These are phyloP conservation scores for Platycercus adscitus DNA, from an alignment of 2,113 vertebrate species.

Conservation along the genomic window DNA sequence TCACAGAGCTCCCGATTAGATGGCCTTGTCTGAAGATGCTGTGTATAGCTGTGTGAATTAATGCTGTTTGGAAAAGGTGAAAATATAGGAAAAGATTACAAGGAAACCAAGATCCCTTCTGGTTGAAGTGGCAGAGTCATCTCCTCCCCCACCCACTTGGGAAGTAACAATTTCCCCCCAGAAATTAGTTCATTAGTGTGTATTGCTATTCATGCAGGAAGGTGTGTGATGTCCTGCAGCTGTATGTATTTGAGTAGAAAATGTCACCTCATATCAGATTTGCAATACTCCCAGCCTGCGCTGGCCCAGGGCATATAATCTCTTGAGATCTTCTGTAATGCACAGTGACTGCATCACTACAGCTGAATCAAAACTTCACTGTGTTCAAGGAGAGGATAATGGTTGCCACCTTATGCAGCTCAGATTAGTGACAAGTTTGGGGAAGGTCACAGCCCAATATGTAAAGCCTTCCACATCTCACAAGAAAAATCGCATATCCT, in stretches of 20 bases:
- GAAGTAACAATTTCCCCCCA: not conserved
- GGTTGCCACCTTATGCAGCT: not conserved
- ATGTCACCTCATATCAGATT: constrained; percentile 54
- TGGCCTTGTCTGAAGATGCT: not conserved
- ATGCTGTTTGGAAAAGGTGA: not conserved
- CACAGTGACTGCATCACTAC: constrained; percentile 3
- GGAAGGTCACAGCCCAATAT: not conserved
- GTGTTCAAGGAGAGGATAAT: not conserved
- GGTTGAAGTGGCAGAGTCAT: not conserved
- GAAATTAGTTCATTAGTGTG: constrained; percentile 36
- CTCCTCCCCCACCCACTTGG: not conserved
- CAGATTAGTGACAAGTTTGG: not conserved
- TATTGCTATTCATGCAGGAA: constrained; percentile 29
- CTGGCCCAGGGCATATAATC: constrained; percentile 23
- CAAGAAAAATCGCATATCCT: not conserved
- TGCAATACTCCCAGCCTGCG: not conserved
- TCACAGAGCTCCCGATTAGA: not conserved
- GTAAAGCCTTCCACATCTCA: not conserved
- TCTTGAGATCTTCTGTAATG: constrained; percentile 27
- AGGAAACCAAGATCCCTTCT: not conserved
- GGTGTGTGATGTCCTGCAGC: constrained; percentile 21
- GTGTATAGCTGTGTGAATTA: not conserved
- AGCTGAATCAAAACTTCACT: not conserved
- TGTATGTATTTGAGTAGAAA: constrained; percentile 45
- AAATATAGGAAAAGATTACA: not conserved